Evolutionary conservation across 2,888 invertebrate genomes (phyloP), one percentile per base, ranked within the genome.

Genomic region (Strigamia transsilvanica): DNA sequence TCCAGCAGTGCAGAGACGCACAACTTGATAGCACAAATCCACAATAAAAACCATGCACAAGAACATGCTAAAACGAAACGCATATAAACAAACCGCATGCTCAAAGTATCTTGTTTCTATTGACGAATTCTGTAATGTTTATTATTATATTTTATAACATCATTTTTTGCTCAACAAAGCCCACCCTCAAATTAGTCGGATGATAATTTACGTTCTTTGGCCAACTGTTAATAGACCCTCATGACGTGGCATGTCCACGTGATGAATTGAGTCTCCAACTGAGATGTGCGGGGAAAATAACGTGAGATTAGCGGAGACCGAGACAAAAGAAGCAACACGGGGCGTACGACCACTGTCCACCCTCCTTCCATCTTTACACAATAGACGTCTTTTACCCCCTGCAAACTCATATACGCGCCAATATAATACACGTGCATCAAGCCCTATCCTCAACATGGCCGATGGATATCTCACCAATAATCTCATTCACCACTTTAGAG

Each of bases 231-330:
- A 66, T 66, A 66, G 61, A 66, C 21, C 61, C 23, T 66, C 61
- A 66, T 66, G 61, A 66, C 61, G 61, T 66, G 61, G 61, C 61
- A 66, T 66, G 61, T 66, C 61, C 61, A 66, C 21, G 61, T 66
- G 61, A 66, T 66, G 61, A 66, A 66, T 66, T 66, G 61, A 66
- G 61, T 66, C 61, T 66, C 61, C 61, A 66, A 23, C 61, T 12
- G 61, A 66, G 61, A 66, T 66, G 61, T 66, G 61, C 61, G 61
- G 61, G 61, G 61, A 66, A 66, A 66, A 66, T 66, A 66, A 66
- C 23, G 61, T 66, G 61, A 66, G 61, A 66, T 66, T 66, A 66
- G 61, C 61, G 61, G 21, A 66, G 61, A 23, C 61, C 21, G 21
- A 66, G 61, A 66, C 61, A 66, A 66, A 66, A 66, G 61, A 66